phyloP scores from a whole-genome alignment of 2,113 vertebrate species.

The Cinclus mexicanus region DNA sequence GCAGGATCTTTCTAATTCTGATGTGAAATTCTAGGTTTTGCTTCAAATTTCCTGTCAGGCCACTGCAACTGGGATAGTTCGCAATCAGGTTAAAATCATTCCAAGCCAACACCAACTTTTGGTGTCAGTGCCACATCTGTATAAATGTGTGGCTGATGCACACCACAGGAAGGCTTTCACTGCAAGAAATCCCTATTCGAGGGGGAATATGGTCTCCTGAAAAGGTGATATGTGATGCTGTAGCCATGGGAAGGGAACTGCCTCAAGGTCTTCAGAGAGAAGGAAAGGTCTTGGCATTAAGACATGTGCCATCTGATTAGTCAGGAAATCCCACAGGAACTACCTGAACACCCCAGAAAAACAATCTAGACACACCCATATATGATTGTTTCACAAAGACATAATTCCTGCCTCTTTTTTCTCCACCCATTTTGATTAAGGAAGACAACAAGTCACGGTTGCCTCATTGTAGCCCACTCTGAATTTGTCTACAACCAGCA shows the following conservation, averaged over 20 bases:
- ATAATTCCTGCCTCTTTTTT: not conserved
- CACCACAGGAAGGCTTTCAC: not conserved
- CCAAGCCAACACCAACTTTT: not conserved
- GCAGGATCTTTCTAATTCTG: not conserved
- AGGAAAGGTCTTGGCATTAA: not conserved
- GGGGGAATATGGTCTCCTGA: not conserved
- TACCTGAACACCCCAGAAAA: not conserved
- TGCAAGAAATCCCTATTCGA: not conserved
- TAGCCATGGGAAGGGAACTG: not conserved
- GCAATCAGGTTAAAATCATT: not conserved
- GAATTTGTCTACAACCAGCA: not conserved
- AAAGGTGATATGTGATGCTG: not conserved
- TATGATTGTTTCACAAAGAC: not conserved
- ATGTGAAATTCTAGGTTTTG: not conserved
- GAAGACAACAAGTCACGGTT: not conserved
- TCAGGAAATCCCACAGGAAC: not conserved
- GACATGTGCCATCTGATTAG: not conserved
- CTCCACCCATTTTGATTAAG: not conserved
- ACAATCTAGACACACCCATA: not conserved
- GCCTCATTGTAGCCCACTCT: not conserved
- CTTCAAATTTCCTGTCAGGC: not conserved
- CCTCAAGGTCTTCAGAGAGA: not conserved
- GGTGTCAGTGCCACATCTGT: not conserved
- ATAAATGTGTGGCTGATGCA: not conserved
- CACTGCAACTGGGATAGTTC: not conserved